Evolutionary conservation across 1,140 invertebrate genomes (phyloP), one percentile per base, ranked within the genome.

Genomic region (Aricia agestis): DNA sequence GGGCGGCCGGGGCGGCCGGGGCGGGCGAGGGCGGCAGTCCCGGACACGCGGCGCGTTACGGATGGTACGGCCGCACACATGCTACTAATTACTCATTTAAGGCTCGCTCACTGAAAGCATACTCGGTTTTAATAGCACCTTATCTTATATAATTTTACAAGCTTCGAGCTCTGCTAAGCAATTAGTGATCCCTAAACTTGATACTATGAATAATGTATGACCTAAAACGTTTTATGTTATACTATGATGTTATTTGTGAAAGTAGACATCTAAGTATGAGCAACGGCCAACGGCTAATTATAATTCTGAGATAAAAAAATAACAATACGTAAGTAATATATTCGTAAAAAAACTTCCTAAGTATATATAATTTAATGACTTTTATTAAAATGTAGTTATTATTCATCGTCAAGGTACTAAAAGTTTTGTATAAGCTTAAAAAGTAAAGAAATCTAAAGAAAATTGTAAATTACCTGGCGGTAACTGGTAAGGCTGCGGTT

Each of bases 81-180:
- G 84, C 78, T 80, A 70, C 85, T 88, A 90, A 90, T 90, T 87
- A 85, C 86, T 85, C 85, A 86, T 80, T 87, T 81, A 85, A 78
- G 75, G 82, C 77, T 74, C 72, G 67, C 77, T 75, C 72, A 74
- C 74, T 76, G 68, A 78, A 78, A 79, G 72, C 72, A 72, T 75
- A 77, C 71, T 73, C 71, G 74, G 67, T 36, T 78, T 79, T 75
- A 77, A 77, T 77, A 76, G 73, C 72, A 73, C 72, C 71, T 77
- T 72, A 65, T 74, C 70, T 76, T 76, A 72, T 67, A 72, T 67
- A 67, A 70, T 61, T 70, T 70, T 70, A 70, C 68, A 45, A 70
- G 59, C 58, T 61, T 15, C 32, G 68, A 70, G 59, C 59, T 70
- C 36, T 61, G 32, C 19, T 70, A 61, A 70, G 61, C 61, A 65